phyloP scores from a whole-genome alignment of 1,140 invertebrate genomes.

The Reticulitermes speratus region DNA sequence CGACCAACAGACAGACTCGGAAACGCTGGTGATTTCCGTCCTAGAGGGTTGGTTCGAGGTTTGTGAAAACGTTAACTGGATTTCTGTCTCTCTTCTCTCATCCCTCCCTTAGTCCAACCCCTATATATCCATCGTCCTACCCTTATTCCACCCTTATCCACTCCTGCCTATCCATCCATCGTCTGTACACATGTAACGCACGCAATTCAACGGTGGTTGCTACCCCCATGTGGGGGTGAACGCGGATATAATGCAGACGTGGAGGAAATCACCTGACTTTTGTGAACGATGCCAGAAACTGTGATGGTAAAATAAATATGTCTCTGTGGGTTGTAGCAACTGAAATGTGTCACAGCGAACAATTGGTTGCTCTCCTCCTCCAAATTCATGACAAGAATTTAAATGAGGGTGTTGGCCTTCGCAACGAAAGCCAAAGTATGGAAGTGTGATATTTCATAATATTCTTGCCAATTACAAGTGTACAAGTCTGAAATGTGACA shows the following conservation, averaged over 20 bases:
- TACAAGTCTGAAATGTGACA: no score
- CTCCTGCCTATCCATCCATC: conserved; percentile 5
- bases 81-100: not conserved
- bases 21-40: not conserved
- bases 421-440: no score
- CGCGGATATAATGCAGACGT: not conserved
- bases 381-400: not conserved
- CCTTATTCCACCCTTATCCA: conserved; percentile 13
- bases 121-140: conserved; percentile 12
- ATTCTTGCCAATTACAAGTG: no score
- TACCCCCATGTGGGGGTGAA: not conserved
- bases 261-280: conserved; percentile 3
- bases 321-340: not conserved
- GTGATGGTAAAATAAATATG: not conserved
- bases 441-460: no score
- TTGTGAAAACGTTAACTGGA: not conserved
- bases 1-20: not conserved
- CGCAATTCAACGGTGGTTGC: not conserved
- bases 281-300: not conserved
- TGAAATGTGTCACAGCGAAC: not conserved
- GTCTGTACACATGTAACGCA: conserved; percentile 5
- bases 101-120: not conserved
- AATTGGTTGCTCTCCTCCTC: not conserved
- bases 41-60: not conserved
- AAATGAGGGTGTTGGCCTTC: not conserved